Conservation (phyloP, 2,797 vertebrate genomes). For the Leucoraja ocellata region DNA sequence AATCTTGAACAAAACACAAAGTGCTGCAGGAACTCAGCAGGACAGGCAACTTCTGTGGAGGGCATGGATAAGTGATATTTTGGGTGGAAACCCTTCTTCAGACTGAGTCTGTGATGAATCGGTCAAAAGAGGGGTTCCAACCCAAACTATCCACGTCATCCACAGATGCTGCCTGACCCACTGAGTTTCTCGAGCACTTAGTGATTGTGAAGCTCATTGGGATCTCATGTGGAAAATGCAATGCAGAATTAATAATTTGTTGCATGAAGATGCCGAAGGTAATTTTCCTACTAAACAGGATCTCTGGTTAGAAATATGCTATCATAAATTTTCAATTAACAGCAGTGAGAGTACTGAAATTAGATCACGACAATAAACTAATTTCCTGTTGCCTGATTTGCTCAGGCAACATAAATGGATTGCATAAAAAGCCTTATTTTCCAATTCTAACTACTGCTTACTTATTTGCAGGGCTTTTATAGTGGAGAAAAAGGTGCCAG, state of each 20-base stretch:
- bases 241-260: background rate
- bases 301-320: background rate
- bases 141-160: no score
- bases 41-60: no score
- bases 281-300: background rate
- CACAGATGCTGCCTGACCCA: no score
- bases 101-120: no score
- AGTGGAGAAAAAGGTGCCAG: no score
- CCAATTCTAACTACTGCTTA: background rate
- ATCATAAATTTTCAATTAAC: background rate
- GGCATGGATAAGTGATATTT: no score
- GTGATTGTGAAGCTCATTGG: background rate
- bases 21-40: no score
- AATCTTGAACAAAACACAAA: no score
- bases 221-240: background rate
- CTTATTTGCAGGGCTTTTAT: no score
- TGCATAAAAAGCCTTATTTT: background rate
- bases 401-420: background rate
- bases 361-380: background rate
- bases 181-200: no score
- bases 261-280: background rate
- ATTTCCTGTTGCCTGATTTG: background rate
- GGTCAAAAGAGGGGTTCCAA: no score
- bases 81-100: no score
- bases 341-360: background rate